Evolutionary conservation across 2,888 invertebrate genomes (phyloP), one percentile per base, ranked within the genome.

Genomic region (Callinectes sapidus): DNA sequence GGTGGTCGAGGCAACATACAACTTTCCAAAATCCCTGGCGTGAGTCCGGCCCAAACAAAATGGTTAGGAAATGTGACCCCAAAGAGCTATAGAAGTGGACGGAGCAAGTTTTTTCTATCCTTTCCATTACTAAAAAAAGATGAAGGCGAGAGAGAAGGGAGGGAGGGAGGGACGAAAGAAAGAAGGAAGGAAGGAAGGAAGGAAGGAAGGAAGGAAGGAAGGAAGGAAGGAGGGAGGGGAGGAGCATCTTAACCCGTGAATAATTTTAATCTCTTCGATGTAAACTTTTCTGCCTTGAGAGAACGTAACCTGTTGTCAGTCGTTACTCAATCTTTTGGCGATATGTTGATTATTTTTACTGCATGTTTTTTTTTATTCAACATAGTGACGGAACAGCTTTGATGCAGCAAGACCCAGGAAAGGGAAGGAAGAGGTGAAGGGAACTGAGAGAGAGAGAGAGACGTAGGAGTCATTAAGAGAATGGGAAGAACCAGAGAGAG

Each of bases 61-160:
- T 28, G 71, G 71, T 71, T 71, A 71, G 71, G 71, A 71, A 28
- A 71, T 71, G n/a, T 71, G 71, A 28, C 71, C 28, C 71, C n/a
- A 71, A 28, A 28, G 61, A 61, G n/a, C 18, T 61, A n/a, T 71
- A 71, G 8, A 23, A 71, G n/a, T 71, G 71, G 71, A 71, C n/a
- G 28, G 28, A 28, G 28, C 71, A 71, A 71, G 71, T 71, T 71
- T 71, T 71, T 71, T 71, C 23, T 66, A 18, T 66, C 0, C n/a
- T n/a, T n/a, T 71, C 10, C 48, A 10, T 8, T 8, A 10, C 0
- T 48, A 23, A 55, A 23, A 23, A 23, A 61, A 2, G 18, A 61
- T 1, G 18, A 61, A 48, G 48, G 8, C 23, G 61, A 61, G 18
- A 61, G 23, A 18, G 13, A 23, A 61, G 61, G 1, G 61, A 28